Evolutionary conservation across 1,140 invertebrate species (phyloP).

Genomic region (Tribolium madens): DNA sequence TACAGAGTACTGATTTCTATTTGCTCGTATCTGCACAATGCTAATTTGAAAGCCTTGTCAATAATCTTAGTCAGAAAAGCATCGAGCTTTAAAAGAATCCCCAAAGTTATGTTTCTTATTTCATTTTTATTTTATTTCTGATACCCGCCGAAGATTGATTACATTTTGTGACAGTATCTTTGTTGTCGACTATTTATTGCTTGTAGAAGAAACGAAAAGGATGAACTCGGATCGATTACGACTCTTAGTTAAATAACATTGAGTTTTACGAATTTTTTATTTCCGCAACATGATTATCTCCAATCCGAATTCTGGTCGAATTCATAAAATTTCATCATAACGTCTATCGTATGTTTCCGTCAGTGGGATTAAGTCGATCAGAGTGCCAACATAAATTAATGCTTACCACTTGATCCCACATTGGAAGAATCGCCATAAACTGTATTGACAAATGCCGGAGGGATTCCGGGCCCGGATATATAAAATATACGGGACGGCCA

Average conservation of each 20-base stretch:
- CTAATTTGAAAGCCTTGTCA: too few relatives aligned
- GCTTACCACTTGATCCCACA: slow-evolving; percentile 35
- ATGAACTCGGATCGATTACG: neutral
- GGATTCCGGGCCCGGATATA: slow-evolving; percentile 28
- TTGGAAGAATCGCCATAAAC: slow-evolving; percentile 47
- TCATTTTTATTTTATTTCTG: neutral
- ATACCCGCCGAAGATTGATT: neutral
- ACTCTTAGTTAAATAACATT: neutral
- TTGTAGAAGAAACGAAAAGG: neutral
- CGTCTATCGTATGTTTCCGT: neutral
- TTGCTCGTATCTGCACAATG: too few relatives aligned
- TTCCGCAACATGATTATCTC: neutral
- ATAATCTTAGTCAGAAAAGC: neutral
- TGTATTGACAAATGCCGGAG: slow-evolving; percentile 49
- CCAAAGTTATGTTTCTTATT: neutral
- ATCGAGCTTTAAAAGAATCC: neutral
- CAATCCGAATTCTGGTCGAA: neutral
- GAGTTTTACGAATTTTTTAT: neutral
- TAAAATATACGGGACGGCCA: slow-evolving; percentile 32
- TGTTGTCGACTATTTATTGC: slow-evolving; percentile 3
- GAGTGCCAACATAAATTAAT: slow-evolving; percentile 48
- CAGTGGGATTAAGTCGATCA: slow-evolving; percentile 18
- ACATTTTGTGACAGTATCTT: slow-evolving; percentile 13
- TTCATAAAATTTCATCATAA: neutral
- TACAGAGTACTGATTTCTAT: too few relatives aligned